phyloP scores from a whole-genome alignment of 2,797 vertebrate species.

The Syncerus caffer region DNA sequence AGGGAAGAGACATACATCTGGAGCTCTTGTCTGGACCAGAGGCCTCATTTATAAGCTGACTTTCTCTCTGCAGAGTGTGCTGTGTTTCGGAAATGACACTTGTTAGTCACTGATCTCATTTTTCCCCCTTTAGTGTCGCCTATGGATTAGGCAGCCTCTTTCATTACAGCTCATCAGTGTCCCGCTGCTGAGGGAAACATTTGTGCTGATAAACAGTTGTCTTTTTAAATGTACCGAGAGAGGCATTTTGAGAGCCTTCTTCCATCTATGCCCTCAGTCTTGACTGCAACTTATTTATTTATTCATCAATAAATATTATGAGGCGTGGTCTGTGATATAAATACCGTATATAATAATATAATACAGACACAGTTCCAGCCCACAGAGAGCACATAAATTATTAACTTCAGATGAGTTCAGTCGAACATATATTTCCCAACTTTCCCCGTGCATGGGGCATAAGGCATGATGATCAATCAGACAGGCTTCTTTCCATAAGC shows the following conservation, averaged over 20 bases:
- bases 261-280: not conserved
- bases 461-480: not conserved
- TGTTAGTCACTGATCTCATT: not conserved
- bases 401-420: not conserved
- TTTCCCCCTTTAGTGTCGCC: not conserved
- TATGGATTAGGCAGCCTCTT: conserved; percentile 29
- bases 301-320: not conserved
- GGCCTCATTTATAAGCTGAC: not conserved
- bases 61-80: not conserved
- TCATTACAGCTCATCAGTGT: conserved; percentile 34
- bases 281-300: not conserved
- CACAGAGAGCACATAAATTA: not conserved
- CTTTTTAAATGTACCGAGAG: not conserved
- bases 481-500: not conserved
- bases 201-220: not conserved
- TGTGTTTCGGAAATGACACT: not conserved
- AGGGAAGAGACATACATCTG: not conserved
- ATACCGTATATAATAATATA: not conserved
- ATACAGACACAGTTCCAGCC: not conserved
- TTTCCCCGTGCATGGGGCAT: not conserved
- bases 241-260: not conserved
- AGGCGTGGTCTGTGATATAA: not conserved
- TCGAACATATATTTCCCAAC: not conserved
- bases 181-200: conserved; percentile 43
- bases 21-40: not conserved